Conservation (phyloP, 1,140 invertebrate species). For the Bursaphelenchus mucronatus region DNA sequence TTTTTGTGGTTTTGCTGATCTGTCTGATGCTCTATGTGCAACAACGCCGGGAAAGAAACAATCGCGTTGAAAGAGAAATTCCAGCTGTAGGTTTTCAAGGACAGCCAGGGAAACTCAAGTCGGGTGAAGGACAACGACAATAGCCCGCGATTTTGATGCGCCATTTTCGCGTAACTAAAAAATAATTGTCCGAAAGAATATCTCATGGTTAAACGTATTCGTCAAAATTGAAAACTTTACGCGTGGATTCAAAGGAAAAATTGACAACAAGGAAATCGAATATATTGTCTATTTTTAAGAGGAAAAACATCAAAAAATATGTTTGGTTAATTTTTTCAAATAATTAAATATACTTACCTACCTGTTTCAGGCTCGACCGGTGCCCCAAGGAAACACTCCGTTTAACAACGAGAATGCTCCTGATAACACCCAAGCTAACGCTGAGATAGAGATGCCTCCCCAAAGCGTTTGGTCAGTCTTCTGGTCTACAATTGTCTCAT, state of each 20-base stretch:
- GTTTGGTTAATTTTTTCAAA: too few relatives aligned
- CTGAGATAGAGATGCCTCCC: neutral
- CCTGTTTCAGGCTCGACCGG: too few relatives aligned
- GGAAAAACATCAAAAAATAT: too few relatives aligned
- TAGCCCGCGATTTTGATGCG: neutral
- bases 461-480: slow-evolving; percentile 20
- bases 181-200: neutral
- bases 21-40: slow-evolving; percentile 26
- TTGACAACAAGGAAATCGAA: too few relatives aligned
- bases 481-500: slow-evolving; percentile 17
- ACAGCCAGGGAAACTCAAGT: neutral
- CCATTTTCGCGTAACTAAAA: neutral
- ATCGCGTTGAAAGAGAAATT: neutral
- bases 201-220: too few relatives aligned
- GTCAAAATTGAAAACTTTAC: too few relatives aligned
- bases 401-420: slow-evolving; percentile 20
- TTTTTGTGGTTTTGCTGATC: slow-evolving; percentile 24
- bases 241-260: too few relatives aligned
- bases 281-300: too few relatives aligned
- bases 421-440: neutral
- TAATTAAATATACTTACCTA: too few relatives aligned
- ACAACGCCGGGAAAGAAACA: slow-evolving; percentile 17
- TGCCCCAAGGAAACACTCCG: slow-evolving; percentile 1
- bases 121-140: slow-evolving; percentile 2
- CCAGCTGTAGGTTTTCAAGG: neutral